Evolutionary conservation across 2,888 invertebrate species (phyloP).

Genomic region (Orchesellides sinensis): DNA sequence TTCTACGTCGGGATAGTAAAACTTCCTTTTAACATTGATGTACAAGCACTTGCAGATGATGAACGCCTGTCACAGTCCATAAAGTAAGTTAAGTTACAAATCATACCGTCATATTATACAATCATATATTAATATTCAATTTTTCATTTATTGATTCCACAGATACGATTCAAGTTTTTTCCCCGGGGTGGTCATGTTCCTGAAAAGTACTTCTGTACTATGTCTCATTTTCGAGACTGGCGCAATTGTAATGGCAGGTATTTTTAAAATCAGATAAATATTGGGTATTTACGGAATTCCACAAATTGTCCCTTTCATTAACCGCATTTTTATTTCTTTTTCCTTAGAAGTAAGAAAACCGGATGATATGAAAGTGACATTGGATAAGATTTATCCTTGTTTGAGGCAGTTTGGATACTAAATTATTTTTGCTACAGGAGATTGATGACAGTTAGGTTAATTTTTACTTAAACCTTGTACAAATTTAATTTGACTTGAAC

Average conservation of each 20-base stretch:
- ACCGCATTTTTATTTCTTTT: neutral
- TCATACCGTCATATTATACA: neutral
- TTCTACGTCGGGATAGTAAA: neutral
- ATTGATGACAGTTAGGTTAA: too few relatives aligned
- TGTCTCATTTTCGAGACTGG: slow-evolving; percentile 17
- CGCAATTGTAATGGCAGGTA: slow-evolving; percentile 22
- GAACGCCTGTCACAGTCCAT: neutral
- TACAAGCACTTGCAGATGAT: neutral
- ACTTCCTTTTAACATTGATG: slow-evolving; percentile 10
- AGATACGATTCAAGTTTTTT: slow-evolving; percentile 6
- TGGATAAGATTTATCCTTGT: slow-evolving; percentile 27
- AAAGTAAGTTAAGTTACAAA: slow-evolving; percentile 12
- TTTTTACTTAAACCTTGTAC: too few relatives aligned
- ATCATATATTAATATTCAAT: neutral
- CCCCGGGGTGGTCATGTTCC: neutral
- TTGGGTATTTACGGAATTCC: too few relatives aligned
- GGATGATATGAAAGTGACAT: neutral
- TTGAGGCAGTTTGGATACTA: slow-evolving; percentile 8
- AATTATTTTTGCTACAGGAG: neutral
- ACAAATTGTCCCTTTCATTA: too few relatives aligned
- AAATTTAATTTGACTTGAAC: neutral
- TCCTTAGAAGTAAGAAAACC: neutral
- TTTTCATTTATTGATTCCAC: neutral
- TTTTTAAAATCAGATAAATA: neutral
- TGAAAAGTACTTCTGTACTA: neutral